phyloP scores from a whole-genome alignment of 2,113 vertebrate genomes.

The Megaceryle maxima region DNA sequence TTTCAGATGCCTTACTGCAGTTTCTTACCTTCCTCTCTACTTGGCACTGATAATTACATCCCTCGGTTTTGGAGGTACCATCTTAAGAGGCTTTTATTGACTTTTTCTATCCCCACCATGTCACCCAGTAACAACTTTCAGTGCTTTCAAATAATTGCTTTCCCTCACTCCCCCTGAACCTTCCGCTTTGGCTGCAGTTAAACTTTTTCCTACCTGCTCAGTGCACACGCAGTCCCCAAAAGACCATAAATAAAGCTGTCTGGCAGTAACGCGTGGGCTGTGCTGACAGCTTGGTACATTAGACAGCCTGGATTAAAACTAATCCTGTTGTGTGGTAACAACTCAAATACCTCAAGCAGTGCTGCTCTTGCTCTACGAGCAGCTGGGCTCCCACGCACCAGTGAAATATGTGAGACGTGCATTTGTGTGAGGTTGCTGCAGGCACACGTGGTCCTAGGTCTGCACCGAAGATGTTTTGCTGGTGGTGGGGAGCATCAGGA shows the following conservation, averaged over 20 bases:
- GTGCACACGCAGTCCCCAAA: neutral
- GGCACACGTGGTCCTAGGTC: neutral
- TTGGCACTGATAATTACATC: neutral
- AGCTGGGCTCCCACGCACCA: neutral
- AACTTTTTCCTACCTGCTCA: neutral
- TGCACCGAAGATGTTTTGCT: neutral
- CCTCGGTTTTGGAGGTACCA: neutral
- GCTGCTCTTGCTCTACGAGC: neutral
- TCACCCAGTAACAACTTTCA: neutral
- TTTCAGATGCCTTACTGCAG: neutral
- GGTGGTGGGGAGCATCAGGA: neutral
- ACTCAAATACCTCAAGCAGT: neutral
- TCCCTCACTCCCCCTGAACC: neutral
- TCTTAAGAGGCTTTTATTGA: neutral
- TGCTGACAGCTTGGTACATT: conserved; percentile 20
- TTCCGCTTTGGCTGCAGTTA: neutral
- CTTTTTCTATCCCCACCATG: neutral
- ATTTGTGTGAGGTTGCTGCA: neutral
- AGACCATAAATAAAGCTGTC: neutral
- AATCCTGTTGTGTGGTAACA: conserved; percentile 36
- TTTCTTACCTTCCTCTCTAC: neutral
- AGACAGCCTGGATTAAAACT: conserved; percentile 48
- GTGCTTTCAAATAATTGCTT: neutral
- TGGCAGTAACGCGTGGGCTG: neutral
- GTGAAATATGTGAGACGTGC: accelerated